Evolutionary conservation across 2,113 vertebrate genomes (phyloP), one percentile per base, ranked within the genome.

Genomic region (Phocoena sinus): DNA sequence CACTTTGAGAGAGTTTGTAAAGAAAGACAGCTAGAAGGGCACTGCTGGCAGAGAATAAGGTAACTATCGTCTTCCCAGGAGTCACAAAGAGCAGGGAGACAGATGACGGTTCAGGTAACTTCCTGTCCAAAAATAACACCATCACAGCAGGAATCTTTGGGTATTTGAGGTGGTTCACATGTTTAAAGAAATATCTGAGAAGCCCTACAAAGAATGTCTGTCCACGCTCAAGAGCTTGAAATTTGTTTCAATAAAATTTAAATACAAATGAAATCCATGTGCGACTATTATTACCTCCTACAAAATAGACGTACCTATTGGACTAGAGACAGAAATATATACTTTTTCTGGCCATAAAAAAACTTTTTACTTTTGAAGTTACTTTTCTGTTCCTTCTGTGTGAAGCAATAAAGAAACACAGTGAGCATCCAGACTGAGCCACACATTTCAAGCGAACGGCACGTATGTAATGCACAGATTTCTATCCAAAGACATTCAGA

Each of bases 181-280:
- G 33, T 31, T 94, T 91, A 58, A 91, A 83, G 70, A 38, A 94
- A 80, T 83, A 88, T 50, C 41, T 83, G 47, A 86, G n/a, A 47
- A 83, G 38, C 33, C 21, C 1, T 8, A 15, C 33, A 74, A 56
- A 83, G 71, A 73, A 91, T 65, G 15, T 76, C 58, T 47, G 26
- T 8, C 8, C 53, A 20, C 1, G 31, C 11, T 60, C 84, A 80
- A 91, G 13, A 96, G 33, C 63, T 58, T 76, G 4, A 50, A 58
- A 25, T 86, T 60, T 83, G 44, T 94, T 96, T 87, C 68, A 81
- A 95, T 62, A 84, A 80, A 95, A 95, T 73, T 44, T 71, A 92
- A 96, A 88, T 70, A 84, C 62, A n/a, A 86, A 41, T 92, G 38
- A 84, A 80, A 80, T 76, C 10, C 50, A 65, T 23, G 25, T 12